Evolutionary conservation across 2,888 invertebrate genomes (phyloP).

Genomic region (Drosophila bunnanda): DNA sequence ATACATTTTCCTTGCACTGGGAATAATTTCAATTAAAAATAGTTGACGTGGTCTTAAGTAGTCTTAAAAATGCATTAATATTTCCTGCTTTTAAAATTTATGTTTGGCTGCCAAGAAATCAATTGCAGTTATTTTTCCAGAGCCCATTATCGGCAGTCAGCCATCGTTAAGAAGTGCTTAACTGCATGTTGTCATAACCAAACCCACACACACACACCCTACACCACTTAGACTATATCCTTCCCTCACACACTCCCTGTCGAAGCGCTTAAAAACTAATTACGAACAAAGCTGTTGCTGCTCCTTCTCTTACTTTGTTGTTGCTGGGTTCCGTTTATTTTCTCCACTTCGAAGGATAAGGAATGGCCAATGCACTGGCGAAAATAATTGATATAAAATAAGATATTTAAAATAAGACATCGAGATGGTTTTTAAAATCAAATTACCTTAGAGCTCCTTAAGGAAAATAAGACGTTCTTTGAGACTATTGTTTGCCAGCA

Average conservation of each 20-base stretch:
- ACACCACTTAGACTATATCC: conserved; percentile 36
- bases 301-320: conserved; percentile 34
- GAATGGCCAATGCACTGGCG: conserved; percentile 16
- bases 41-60: background rate
- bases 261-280: conserved; percentile 76
- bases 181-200: conserved; percentile 76
- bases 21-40: background rate
- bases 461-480: background rate
- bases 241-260: conserved; percentile 30
- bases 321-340: conserved; percentile 34
- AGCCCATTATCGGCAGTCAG: conserved; percentile 71
- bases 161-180: conserved; percentile 75
- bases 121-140: conserved; percentile 67
- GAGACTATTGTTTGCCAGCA: background rate
- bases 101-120: conserved; percentile 67
- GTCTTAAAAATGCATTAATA: background rate
- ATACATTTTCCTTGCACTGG: too few species aligned
- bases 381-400: background rate
- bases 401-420: background rate
- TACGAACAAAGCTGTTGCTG: conserved; percentile 68
- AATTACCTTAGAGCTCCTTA: background rate
- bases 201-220: conserved; percentile 39
- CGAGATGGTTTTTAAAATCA: background rate
- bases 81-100: conserved; percentile 23
- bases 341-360: conserved; percentile 17